Conservation (phyloP, 1,140 invertebrate genomes). For the Diorhabda elongata region DNA sequence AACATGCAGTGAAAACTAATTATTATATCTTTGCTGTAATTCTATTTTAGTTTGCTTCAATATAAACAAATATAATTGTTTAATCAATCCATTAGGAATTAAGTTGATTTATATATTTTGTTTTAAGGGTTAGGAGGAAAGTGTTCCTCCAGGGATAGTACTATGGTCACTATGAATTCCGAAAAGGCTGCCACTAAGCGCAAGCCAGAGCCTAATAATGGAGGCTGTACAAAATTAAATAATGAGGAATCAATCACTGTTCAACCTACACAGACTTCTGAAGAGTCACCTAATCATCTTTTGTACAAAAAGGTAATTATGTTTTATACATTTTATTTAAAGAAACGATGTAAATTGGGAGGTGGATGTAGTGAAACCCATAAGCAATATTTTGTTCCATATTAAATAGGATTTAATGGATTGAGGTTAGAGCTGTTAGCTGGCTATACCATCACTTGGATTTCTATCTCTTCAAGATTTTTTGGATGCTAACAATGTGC, state of each 20-base stretch:
- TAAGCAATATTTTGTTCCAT: too few relatives aligned
- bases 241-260: constrained; percentile 37
- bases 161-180: constrained; percentile 55
- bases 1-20: not conserved
- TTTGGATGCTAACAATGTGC: too few relatives aligned
- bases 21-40: not conserved
- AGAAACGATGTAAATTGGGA: too few relatives aligned
- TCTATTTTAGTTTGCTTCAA: not conserved
- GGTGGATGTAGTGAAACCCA: too few relatives aligned
- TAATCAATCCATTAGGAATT: not conserved
- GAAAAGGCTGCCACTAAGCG: constrained; percentile 50
- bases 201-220: constrained; percentile 45
- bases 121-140: constrained; percentile 30
- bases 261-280: constrained; percentile 37
- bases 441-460: too few relatives aligned
- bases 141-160: constrained; percentile 37
- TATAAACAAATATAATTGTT: not conserved
- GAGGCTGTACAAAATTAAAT: constrained; percentile 38
- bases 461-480: too few relatives aligned
- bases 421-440: too few relatives aligned
- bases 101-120: not conserved
- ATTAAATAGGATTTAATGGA: too few relatives aligned
- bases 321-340: too few relatives aligned
- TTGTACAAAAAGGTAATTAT: constrained; percentile 57
- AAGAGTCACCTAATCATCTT: constrained; percentile 58